These are phyloP conservation scores for Aleiodes alternator DNA, from an alignment of 2,888 invertebrate genomes.

Conservation along the genomic window DNA sequence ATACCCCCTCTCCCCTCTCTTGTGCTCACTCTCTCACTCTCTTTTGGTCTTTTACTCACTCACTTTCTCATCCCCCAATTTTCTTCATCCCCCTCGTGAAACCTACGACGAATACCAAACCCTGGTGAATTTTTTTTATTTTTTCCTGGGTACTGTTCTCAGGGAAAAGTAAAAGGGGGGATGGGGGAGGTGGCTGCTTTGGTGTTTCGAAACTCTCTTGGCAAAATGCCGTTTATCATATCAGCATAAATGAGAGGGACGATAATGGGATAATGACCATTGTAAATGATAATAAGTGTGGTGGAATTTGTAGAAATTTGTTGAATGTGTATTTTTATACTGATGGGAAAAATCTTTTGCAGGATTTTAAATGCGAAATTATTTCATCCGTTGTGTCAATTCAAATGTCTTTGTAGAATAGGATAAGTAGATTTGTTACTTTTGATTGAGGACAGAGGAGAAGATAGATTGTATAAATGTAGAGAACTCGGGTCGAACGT, in stretches of 20 bases:
- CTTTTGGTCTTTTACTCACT: constrained; percentile 35
- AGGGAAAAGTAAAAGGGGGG: neutral
- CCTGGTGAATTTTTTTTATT: constrained; percentile 41
- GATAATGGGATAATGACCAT: constrained; percentile 52
- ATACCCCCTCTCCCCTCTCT: constrained; percentile 38
- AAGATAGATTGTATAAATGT: constrained; percentile 7
- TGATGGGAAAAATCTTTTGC: neutral
- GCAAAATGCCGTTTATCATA: constrained; percentile 61
- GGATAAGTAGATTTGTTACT: constrained; percentile 15
- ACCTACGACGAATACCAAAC: constrained; percentile 50
- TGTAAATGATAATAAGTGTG: constrained; percentile 51
- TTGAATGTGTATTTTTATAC: neutral
- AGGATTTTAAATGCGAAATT: neutral
- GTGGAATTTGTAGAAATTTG: constrained; percentile 39
- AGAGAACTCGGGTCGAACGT: constrained; percentile 29
- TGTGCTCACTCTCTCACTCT: constrained; percentile 26
- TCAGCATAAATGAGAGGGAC: constrained; percentile 61
- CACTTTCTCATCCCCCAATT: constrained; percentile 52
- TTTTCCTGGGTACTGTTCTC: constrained; percentile 2
- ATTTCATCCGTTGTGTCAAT: no score
- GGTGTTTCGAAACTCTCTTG: constrained; percentile 34
- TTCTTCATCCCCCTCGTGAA: constrained; percentile 31
- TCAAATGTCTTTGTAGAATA: constrained; percentile 2
- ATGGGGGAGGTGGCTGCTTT: neutral
- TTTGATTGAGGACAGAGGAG: constrained; percentile 12